Percentiles rank a stretch among this genome's conserved stretches.
Conservation (phyloP, 2,888 invertebrate genomes). For the Pandemis cinnamomeana region DNA sequence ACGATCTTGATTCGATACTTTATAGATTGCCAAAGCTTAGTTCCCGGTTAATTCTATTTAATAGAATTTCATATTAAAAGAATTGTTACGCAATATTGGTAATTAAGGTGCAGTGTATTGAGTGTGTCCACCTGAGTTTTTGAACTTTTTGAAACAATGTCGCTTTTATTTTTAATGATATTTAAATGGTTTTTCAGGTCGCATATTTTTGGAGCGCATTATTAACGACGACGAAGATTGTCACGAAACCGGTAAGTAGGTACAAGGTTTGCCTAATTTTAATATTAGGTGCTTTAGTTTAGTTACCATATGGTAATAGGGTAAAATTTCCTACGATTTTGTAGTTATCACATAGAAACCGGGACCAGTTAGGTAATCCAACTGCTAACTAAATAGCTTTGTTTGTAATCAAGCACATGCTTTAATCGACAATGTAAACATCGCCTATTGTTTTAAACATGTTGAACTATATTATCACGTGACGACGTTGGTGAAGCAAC, state of each 20-base stretch:
- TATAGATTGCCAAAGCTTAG: too few relatives aligned
- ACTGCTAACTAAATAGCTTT: background rate
- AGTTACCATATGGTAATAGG: too few relatives aligned
- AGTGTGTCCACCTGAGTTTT: too few relatives aligned
- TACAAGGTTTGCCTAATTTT: too few relatives aligned
- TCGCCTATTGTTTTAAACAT: slow-evolving; percentile 27
- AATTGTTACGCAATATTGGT: too few relatives aligned
- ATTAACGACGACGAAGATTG: slow-evolving; percentile 10
- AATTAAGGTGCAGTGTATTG: too few relatives aligned
- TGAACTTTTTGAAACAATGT: too few relatives aligned
- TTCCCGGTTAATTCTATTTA: too few relatives aligned
- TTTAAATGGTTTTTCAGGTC: slow-evolving; percentile 7
- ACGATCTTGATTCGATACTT: too few relatives aligned
- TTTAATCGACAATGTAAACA: slow-evolving; percentile 25
- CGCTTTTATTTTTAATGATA: background rate
- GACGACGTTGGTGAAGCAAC: slow-evolving; percentile 18
- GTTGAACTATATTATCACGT: slow-evolving; percentile 18
- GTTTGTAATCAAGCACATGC: slow-evolving; percentile 14
- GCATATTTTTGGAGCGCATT: background rate
- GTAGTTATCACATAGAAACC: background rate
- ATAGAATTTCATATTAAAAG: too few relatives aligned
- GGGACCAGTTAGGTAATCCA: background rate
- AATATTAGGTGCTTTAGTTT: too few relatives aligned
- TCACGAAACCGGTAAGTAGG: background rate
- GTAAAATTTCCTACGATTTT: background rate